A percentile compares a stretch with the other conserved stretches of the same genome.
phyloP scores from a whole-genome alignment of 2,797 vertebrate genomes.

The Pipistrellus kuhlii region DNA sequence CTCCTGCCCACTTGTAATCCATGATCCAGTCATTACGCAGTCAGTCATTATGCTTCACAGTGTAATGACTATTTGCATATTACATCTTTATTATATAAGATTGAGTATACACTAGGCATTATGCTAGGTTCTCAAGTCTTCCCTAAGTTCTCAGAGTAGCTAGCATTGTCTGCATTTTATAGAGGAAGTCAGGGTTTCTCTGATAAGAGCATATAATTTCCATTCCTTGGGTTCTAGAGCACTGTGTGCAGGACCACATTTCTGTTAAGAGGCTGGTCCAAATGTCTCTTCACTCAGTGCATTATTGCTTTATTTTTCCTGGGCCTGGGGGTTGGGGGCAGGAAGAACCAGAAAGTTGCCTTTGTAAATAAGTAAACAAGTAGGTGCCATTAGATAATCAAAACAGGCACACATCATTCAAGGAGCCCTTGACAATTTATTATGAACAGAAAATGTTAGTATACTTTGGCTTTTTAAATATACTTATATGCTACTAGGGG shows the following conservation, averaged over 20 bases:
- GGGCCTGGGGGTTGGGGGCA: neutral
- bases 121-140: neutral
- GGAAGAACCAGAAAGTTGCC: neutral
- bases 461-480: constrained; percentile 17
- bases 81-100: too few species aligned
- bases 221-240: neutral
- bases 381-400: neutral
- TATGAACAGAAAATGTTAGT: constrained; percentile 21
- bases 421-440: neutral
- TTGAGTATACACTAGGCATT: neutral
- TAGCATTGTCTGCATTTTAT: neutral
- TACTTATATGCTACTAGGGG: neutral
- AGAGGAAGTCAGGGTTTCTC: neutral
- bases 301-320: constrained; percentile 2
- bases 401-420: neutral
- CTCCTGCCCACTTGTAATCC: too few species aligned
- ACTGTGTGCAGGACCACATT: neutral
- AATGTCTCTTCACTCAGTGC: neutral
- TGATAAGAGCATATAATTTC: neutral
- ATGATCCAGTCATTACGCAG: too few species aligned
- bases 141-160: neutral
- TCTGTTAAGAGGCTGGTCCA: constrained; percentile 19
- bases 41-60: too few species aligned
- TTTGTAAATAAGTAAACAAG: constrained; percentile 52
- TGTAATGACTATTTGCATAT: too few species aligned